Percentiles rank a stretch among this genome's conserved stretches.
phyloP scores from a whole-genome alignment of 2,888 invertebrate species.

The Eupithecia insigniata region DNA sequence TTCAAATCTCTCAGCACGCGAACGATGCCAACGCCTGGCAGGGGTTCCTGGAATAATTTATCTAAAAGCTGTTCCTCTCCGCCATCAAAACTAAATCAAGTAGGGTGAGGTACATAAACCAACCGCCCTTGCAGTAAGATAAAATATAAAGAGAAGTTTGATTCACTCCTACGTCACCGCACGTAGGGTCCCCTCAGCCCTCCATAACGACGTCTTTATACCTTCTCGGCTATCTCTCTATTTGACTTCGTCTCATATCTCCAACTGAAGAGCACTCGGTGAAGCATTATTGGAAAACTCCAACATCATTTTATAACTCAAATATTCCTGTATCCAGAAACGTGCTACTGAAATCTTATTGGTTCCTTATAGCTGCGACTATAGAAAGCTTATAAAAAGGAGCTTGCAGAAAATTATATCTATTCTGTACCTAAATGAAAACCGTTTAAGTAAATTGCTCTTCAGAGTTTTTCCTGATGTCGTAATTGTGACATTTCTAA shows the following conservation, averaged over 20 bases:
- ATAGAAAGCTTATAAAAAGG: slow-evolving; percentile 22
- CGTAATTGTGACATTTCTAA: slow-evolving; percentile 60
- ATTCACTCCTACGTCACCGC: slow-evolving; percentile 78
- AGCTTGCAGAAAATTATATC: slow-evolving; percentile 32
- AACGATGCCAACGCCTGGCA: slow-evolving; percentile 40
- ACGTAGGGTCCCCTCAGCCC: slow-evolving; percentile 61
- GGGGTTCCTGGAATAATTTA: slow-evolving; percentile 73
- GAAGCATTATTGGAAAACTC: slow-evolving; percentile 75
- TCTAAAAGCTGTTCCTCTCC: slow-evolving; percentile 79
- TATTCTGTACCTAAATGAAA: slow-evolving; percentile 49
- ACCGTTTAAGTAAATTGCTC: slow-evolving; percentile 49
- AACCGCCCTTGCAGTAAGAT: slow-evolving; percentile 81
- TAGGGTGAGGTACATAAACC: slow-evolving; percentile 79
- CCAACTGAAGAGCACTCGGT: slow-evolving; percentile 69
- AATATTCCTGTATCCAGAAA: slow-evolving; percentile 39
- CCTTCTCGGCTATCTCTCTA: slow-evolving; percentile 68
- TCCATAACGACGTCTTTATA: slow-evolving; percentile 77
- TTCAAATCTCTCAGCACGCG: slow-evolving; percentile 50
- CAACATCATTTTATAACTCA: slow-evolving; percentile 57
- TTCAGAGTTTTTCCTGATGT: slow-evolving; percentile 49
- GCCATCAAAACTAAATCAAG: slow-evolving; percentile 83
- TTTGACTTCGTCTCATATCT: slow-evolving; percentile 79
- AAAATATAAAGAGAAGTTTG: slow-evolving; percentile 81
- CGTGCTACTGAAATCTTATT: slow-evolving; percentile 30
- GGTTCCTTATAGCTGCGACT: slow-evolving; percentile 25